Base-by-base conservation (phyloP, 23 tunicate species). In the Botrylloides violaceus region DNA sequence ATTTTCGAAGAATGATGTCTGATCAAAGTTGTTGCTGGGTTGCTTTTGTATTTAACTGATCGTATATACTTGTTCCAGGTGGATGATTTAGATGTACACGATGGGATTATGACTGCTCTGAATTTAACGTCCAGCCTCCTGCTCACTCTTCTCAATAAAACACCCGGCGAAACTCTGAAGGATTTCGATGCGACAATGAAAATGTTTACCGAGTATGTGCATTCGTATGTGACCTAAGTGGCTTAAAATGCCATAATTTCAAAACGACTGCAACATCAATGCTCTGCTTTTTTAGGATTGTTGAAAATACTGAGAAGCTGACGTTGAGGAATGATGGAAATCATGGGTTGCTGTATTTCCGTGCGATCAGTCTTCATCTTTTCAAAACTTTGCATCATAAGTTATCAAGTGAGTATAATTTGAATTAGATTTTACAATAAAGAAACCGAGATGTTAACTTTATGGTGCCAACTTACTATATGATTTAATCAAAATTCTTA, bases 111-210 rank as follows among this genome's bases (percentile, higher is more conserved):
- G 2, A 71, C 71, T 3, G 64, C 61, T 31, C 74, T 79, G 0
- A 59, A 79, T 30, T 76, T 79, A 3, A 71, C 49, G 22, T 59
- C 84, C 1, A 79, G 84, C 37, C 53, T 79, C 9, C 70, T 79
- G 28, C 71, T 79, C 3, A 71, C 53, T 9, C 38, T 79, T 3
- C 55, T 68, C 28, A 1, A 71, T 35, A 35, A 61, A 27, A 20
- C 58, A 4, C 74, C 74, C 18, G 2, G 37, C 36, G 37, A 23
- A 38, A 68, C 74, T 38, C 29, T 68, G 1, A 19, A 5, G n/a
- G 58, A 68, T 28, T 37, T 22, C 37, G 74, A 68, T 1, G 74
- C 58, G 4, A 68, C 74, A 15, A 43, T 32, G 30, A 68, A 37
- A 25, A 43, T 43, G 18, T 68, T 68, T 9, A 5, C 29, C 22